A percentile compares a stretch with the other conserved stretches of the same genome.
These are phyloP conservation scores for Danio tinwini DNA, from an alignment of 2,797 vertebrate species.

Conservation along the genomic window DNA sequence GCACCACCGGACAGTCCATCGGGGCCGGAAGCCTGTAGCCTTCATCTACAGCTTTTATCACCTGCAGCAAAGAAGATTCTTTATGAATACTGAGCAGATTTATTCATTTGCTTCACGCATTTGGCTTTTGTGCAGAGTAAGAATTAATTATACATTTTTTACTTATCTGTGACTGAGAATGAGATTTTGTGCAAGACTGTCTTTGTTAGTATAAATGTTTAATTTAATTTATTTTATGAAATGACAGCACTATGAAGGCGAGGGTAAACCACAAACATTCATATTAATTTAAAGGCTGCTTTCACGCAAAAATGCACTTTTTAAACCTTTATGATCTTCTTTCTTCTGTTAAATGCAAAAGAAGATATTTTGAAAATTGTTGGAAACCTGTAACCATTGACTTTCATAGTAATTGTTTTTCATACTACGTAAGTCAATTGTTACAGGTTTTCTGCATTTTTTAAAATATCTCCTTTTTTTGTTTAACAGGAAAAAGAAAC, in stretches of 20 bases:
- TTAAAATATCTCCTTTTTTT: no score
- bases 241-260: slow-evolving; percentile 14
- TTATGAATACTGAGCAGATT: slow-evolving; percentile 9
- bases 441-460: no score
- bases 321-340: no score
- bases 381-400: no score
- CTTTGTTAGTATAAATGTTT: slow-evolving; percentile 32
- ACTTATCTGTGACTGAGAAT: slow-evolving; percentile 14
- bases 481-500: no score
- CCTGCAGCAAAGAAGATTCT: slow-evolving; percentile 71
- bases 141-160: slow-evolving; percentile 23
- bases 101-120: slow-evolving; percentile 42
- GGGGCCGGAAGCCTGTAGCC: slow-evolving; percentile 96
- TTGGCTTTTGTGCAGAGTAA: slow-evolving; percentile 3
- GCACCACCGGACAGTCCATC: slow-evolving; percentile 94
- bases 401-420: no score
- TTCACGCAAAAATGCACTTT: no score
- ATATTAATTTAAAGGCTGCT: slow-evolving; percentile 7
- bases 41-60: slow-evolving; percentile 96
- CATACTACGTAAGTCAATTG: no score
- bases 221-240: slow-evolving; percentile 45
- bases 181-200: not conserved
- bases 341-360: no score
- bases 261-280: slow-evolving; percentile 46
- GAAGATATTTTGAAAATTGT: no score